Evolutionary conservation across 2,797 vertebrate species (phyloP).

Genomic region (Alfaro cultratus): DNA sequence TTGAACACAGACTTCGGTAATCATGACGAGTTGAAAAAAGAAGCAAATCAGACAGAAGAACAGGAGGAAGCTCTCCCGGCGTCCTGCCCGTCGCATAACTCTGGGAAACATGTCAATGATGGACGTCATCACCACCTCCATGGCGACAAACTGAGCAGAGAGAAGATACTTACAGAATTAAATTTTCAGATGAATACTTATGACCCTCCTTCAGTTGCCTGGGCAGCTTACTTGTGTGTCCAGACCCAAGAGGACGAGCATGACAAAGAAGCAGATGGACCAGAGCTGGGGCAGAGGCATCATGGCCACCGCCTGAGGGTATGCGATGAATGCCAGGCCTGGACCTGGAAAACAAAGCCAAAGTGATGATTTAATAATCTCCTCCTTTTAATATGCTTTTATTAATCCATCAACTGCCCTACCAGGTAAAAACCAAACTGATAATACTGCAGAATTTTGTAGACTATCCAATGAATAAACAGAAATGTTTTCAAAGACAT

Average conservation of each 20-base stretch:
- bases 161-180: not conserved
- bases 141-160: constrained; percentile 72
- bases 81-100: constrained; percentile 66
- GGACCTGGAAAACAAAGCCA: constrained; percentile 81
- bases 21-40: constrained; percentile 71
- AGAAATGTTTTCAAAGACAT: not conserved
- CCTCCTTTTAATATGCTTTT: not conserved
- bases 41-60: constrained; percentile 77
- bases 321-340: constrained; percentile 92
- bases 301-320: constrained; percentile 90
- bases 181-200: not conserved
- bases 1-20: constrained; percentile 73
- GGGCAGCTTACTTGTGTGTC: constrained; percentile 86
- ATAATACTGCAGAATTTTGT: not conserved
- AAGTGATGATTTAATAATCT: not conserved
- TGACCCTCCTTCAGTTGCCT: not conserved
- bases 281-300: constrained; percentile 91
- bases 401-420: not conserved
- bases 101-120: constrained; percentile 75
- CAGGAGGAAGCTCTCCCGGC: constrained; percentile 72
- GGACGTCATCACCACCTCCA: constrained; percentile 79
- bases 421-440: not conserved
- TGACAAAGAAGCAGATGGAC: constrained; percentile 91
- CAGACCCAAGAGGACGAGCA: constrained; percentile 90
- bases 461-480: not conserved